Percentiles rank a stretch among this genome's conserved stretches.
Evolutionary conservation across 2,113 vertebrate genomes (phyloP).

Genomic region (Candoia aspera): DNA sequence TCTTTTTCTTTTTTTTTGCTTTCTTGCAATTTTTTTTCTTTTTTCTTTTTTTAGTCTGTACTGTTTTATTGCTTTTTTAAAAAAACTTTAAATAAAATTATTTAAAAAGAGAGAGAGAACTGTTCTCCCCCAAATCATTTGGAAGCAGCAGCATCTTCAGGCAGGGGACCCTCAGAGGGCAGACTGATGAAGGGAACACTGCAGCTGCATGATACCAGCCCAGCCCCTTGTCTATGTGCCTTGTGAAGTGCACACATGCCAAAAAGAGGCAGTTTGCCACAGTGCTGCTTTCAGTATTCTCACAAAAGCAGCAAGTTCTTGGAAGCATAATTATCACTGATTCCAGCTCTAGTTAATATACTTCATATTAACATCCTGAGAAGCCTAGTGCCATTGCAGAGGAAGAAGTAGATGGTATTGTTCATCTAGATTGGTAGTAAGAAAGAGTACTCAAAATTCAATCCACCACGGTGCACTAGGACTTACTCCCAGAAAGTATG

Average conservation of each 20-base stretch:
- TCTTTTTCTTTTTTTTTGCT: too few species aligned
- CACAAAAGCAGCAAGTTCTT: neutral
- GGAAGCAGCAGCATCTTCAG: neutral
- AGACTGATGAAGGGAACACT: neutral
- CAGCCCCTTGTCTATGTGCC: neutral
- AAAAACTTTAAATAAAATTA: too few species aligned
- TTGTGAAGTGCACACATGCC: neutral
- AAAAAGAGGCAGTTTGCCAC: neutral
- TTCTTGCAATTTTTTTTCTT: too few species aligned
- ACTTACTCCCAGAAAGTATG: neutral
- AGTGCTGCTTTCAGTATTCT: neutral
- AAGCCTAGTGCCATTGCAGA: neutral
- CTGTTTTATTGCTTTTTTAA: too few species aligned
- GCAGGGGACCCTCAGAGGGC: neutral
- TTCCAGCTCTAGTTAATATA: too few species aligned
- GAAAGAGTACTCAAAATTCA: neutral
- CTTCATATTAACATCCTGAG: neutral
- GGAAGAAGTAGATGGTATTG: neutral
- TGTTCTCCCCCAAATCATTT: neutral
- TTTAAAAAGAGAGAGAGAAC: neutral
- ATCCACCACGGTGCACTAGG: neutral
- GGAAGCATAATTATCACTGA: too few species aligned
- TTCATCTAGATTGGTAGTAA: neutral
- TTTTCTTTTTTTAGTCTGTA: too few species aligned
- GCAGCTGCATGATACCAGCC: neutral